These are phyloP conservation scores for Pteropus rufus DNA, from an alignment of 2,797 vertebrate species.

Conservation along the genomic window DNA sequence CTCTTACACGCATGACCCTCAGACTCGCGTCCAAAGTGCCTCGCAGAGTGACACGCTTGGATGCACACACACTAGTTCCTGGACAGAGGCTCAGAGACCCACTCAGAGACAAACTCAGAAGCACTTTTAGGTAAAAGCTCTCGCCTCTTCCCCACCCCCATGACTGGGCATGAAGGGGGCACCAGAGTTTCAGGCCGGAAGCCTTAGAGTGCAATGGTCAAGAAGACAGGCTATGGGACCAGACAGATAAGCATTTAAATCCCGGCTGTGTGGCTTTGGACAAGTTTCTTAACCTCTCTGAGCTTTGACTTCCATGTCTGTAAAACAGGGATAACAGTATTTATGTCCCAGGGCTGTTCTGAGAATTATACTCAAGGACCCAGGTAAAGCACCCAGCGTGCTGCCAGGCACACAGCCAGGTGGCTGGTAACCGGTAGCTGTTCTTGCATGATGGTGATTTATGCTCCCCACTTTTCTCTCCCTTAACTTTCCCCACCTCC, in stretches of 20 bases:
- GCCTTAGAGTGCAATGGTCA: not conserved
- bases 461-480: not conserved
- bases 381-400: not conserved
- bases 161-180: not conserved
- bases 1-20: not conserved
- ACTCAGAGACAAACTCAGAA: not conserved
- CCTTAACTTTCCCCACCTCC: not conserved
- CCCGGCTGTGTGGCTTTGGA: not conserved
- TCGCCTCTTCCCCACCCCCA: not conserved
- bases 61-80: not conserved
- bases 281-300: not conserved
- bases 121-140: not conserved
- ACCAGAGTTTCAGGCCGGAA: too few relatives aligned
- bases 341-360: not conserved
- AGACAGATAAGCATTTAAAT: not conserved
- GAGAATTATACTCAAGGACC: not conserved
- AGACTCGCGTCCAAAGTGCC: not conserved
- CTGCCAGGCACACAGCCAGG: not conserved
- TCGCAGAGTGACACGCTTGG: not conserved
- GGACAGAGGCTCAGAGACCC: not conserved
- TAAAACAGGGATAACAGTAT: not conserved
- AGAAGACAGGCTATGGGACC: not conserved
- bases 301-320: not conserved
- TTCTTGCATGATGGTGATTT: not conserved
- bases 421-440: not conserved